Evolutionary conservation across 2,797 vertebrate species (phyloP).

Genomic region (Orestias chungarensis): DNA sequence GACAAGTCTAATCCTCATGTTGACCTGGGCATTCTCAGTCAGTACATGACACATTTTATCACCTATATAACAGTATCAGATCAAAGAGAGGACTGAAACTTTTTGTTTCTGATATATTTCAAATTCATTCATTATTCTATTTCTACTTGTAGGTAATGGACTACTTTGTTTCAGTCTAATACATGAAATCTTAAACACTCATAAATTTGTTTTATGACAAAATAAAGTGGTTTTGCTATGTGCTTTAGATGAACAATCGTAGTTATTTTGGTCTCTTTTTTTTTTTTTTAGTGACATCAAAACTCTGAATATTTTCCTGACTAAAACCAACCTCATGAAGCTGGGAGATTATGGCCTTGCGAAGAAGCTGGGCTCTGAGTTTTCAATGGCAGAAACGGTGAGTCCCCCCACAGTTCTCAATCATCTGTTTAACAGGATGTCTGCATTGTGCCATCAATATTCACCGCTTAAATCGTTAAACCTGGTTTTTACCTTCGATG

Average conservation of each 20-base stretch:
- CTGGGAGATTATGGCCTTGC: conserved; percentile 97
- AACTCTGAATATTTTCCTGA: conserved; percentile 98
- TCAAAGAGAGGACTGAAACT: not conserved
- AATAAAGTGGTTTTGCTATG: not conserved
- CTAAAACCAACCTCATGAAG: conserved; percentile 97
- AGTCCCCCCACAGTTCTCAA: conserved; percentile 59
- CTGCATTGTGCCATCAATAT: not conserved
- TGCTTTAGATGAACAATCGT: not conserved
- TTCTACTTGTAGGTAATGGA: not conserved
- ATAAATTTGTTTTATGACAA: not conserved
- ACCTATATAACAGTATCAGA: too few species aligned
- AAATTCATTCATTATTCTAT: not conserved
- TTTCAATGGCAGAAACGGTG: conserved; percentile 98
- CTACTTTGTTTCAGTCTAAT: not conserved
- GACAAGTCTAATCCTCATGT: too few species aligned
- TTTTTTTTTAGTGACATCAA: conserved; percentile 91
- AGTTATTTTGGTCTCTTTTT: conserved; percentile 1
- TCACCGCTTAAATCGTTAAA: not conserved
- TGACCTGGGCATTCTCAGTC: too few species aligned
- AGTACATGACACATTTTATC: too few species aligned
- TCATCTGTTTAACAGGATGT: not conserved
- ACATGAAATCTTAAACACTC: not conserved
- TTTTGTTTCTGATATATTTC: not conserved
- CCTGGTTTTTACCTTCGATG: too few species aligned
- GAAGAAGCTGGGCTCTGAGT: conserved; percentile 95